Base-by-base conservation (phyloP, 2,888 invertebrate genomes). In the Netelia inedita region DNA sequence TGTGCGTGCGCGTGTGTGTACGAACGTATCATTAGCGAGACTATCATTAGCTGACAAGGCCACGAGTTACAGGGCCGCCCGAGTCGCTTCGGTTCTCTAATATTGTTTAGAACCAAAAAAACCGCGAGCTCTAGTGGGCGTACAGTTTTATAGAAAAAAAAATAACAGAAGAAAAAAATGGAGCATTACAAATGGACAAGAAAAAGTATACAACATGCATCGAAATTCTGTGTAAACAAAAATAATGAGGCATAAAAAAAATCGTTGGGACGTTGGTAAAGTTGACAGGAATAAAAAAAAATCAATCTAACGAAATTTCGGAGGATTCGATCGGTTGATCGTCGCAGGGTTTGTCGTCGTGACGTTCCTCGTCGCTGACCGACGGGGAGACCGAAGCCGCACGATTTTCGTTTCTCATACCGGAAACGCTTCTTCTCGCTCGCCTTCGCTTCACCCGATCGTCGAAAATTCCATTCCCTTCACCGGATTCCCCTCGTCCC, bases 41-140 rank as follows among this genome's bases (percentile, higher is more conserved):
- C 93, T 93, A 93, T 93, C 93, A 93, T 93, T 93, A 93, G 93
- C 91, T 91, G 90, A 86, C 92, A 92, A 92, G 93, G 93, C 92
- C 93, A 91, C 82, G 91, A 83, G 87, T 87, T 88, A 74, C 92
- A 93, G 93, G 92, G 91, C 90, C 92, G 90, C 19, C 57, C 6
- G 87, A 28, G 72, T 71, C 55, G 63, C 28, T 79, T 65, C 35
- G 41, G n/a, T 19, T 16, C 55, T 66, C 9, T 71, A 72, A 73
- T 75, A 72, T 73, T 59, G 43, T 43, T 46, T 21, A 41, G n/a
- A 50, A 41, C 69, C 73, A 63, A 65, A 80, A 80, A 43, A 46
- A 72, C 16, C 1, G 21, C 14, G 55, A 46, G 28, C 28, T 5
- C 28, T 0, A 28, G 28, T 28, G 28, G 28, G 41, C 41, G 65